Base-by-base conservation (phyloP, 92 coral and sea anemone species). In the Porites rus region DNA sequence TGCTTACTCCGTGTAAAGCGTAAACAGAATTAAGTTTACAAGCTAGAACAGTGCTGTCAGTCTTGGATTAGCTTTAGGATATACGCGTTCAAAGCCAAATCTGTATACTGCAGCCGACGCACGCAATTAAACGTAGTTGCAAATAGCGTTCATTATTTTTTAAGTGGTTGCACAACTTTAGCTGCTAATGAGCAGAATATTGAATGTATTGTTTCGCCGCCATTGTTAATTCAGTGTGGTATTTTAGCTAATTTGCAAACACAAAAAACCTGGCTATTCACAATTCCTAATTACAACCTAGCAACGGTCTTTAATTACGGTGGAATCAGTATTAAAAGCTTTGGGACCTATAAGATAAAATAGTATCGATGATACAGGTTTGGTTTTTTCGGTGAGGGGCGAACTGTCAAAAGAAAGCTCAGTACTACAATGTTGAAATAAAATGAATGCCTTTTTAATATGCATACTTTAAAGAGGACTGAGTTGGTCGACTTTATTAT, bases 241-340 rank as follows among this genome's bases (percentile, higher is more conserved):
- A 80, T 80, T 80, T 69, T 50, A 51, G 63, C 19, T n/a, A 80
- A 80, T 80, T 80, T 80, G 65, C 68, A 25, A 69, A 24, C 53
- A 80, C 75, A 80, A 80, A 67, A 80, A 24, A 66, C 24, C 53
- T 68, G 76, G 51, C 56, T 25, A 69, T 80, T 80, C 65, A 25
- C 76, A 52, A 31, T 10, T 11, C 69, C 51, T 80, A 68, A 80
- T 68, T 80, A 69, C 52, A 52, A 68, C 69, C 61, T 80, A 75
- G 53, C 52, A 1, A 51, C 52, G 28, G 75, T 52, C 43, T 66
- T 24, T 80, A 69, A 68, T 69, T 53, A 46, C 24, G 18, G 84
- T 25, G 84, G 21, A 52, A 60, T 51, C 20, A 54, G 61, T 11
- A 38, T 38, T 38, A 38, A 75, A 51, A 56, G 64, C 62, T 51